Evolutionary conservation across 2,888 invertebrate genomes (phyloP).

Genomic region (Clostera curtula): DNA sequence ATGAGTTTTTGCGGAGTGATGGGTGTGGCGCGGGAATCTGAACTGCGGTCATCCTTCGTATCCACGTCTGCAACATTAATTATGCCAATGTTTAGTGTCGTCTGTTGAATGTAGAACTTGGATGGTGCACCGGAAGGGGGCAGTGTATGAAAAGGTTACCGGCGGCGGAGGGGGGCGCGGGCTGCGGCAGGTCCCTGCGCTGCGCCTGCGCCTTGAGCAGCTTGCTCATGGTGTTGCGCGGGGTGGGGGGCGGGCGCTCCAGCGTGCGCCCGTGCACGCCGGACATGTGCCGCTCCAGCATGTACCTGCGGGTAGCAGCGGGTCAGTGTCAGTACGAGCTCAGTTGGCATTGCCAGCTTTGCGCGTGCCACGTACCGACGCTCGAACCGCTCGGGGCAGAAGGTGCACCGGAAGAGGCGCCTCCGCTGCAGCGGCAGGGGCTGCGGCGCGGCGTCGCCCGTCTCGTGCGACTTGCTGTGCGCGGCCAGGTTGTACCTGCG

Average conservation of each 20-base stretch:
- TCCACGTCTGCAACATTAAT: constrained; percentile 24
- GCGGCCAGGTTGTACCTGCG: constrained; percentile 61
- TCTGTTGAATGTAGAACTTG: no score
- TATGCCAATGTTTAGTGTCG: background rate
- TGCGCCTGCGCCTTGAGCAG: constrained; percentile 64
- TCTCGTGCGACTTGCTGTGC: constrained; percentile 58
- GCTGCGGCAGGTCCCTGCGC: constrained; percentile 16
- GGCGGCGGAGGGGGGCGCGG: constrained; percentile 5
- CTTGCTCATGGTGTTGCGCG: constrained; percentile 71
- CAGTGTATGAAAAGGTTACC: constrained; percentile 1
- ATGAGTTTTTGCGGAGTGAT: constrained; percentile 35
- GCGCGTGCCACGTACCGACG: constrained; percentile 24
- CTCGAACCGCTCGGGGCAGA: constrained; percentile 64
- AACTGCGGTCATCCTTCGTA: constrained; percentile 33
- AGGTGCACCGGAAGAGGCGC: constrained; percentile 58
- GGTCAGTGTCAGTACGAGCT: background rate
- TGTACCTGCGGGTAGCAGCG: constrained; percentile 31
- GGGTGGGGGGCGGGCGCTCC: constrained; percentile 63
- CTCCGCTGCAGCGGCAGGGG: constrained; percentile 27
- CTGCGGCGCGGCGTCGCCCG: constrained; percentile 12
- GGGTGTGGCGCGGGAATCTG: constrained; percentile 29
- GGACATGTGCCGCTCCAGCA: constrained; percentile 64
- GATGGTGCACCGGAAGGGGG: background rate
- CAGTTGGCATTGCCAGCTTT: background rate
- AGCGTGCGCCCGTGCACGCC: constrained; percentile 56